phyloP scores from a whole-genome alignment of 2,797 vertebrate species.

The Gouania willdenowi region DNA sequence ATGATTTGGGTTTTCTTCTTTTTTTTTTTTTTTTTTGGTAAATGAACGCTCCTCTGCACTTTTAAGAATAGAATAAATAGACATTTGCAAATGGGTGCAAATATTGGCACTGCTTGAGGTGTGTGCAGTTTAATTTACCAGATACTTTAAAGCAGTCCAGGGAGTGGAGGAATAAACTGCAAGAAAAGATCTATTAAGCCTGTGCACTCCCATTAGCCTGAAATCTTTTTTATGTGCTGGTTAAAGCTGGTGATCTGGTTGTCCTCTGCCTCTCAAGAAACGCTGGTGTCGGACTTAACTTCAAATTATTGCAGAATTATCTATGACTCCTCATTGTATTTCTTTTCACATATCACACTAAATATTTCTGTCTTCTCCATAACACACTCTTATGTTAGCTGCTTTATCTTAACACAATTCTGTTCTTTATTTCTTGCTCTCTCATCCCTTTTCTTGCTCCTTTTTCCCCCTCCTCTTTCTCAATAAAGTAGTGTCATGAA shows the following conservation, averaged over 20 bases:
- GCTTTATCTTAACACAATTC: constrained; percentile 34
- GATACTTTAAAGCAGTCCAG: constrained; percentile 40
- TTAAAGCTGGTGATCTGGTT: constrained; percentile 2
- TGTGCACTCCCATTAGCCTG: constrained; percentile 37
- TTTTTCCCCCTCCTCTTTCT: constrained; percentile 24
- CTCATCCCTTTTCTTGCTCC: constrained; percentile 24
- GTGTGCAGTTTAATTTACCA: constrained; percentile 48
- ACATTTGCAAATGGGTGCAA: constrained; percentile 60
- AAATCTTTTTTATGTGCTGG: constrained; percentile 20
- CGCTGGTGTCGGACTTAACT: constrained; percentile 9
- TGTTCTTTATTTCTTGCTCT: constrained; percentile 41
- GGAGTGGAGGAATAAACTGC: constrained; percentile 34
- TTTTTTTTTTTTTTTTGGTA: no score
- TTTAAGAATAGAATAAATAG: constrained; percentile 61
- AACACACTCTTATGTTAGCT: constrained; percentile 33
- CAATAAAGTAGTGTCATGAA: constrained; percentile 63
- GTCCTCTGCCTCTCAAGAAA: constrained; percentile 1
- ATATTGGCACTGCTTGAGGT: constrained; percentile 58
- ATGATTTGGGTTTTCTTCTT: no score
- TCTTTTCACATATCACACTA: neutral
- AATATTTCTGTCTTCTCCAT: constrained; percentile 4
- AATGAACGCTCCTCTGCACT: constrained; percentile 42
- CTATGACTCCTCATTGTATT: constrained; percentile 22
- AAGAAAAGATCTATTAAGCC: constrained; percentile 44
- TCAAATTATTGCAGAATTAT: constrained; percentile 17